phyloP scores from a whole-genome alignment of 2,888 invertebrate genomes.

The Drosophila setosimentum region DNA sequence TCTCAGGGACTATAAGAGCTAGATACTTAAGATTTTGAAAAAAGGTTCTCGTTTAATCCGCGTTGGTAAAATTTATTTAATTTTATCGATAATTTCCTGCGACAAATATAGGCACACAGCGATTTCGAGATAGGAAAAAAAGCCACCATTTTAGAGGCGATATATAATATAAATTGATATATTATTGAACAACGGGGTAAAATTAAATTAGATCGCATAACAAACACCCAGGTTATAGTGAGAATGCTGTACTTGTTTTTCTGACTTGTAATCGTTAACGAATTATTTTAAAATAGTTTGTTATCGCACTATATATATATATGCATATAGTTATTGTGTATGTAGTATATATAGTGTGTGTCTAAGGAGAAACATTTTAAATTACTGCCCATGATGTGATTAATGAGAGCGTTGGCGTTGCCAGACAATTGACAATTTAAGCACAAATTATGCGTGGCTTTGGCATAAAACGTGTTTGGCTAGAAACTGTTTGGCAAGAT shows the following conservation, averaged over 20 bases:
- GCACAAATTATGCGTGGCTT: slow-evolving; percentile 44
- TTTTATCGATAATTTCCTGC: background rate
- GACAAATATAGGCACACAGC: background rate
- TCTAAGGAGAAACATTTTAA: background rate
- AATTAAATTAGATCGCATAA: background rate
- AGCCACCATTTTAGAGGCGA: too few species aligned
- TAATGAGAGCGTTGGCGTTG: slow-evolving; percentile 16
- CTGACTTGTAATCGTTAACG: background rate
- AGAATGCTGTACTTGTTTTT: background rate
- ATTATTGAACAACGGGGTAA: background rate
- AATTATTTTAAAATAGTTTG: background rate
- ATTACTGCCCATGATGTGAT: slow-evolving; percentile 1
- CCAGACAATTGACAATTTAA: slow-evolving; percentile 39
- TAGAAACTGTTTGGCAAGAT: slow-evolving; percentile 30
- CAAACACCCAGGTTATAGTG: background rate
- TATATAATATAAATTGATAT: background rate
- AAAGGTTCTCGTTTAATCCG: background rate
- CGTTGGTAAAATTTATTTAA: background rate
- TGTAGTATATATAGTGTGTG: background rate
- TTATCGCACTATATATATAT: background rate
- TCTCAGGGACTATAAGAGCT: background rate
- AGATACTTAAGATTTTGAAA: background rate
- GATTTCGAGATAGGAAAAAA: background rate
- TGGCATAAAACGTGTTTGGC: slow-evolving; percentile 57
- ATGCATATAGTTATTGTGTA: too few species aligned